Conservation (phyloP, 2,888 invertebrate genomes). For the Nezara viridula region DNA sequence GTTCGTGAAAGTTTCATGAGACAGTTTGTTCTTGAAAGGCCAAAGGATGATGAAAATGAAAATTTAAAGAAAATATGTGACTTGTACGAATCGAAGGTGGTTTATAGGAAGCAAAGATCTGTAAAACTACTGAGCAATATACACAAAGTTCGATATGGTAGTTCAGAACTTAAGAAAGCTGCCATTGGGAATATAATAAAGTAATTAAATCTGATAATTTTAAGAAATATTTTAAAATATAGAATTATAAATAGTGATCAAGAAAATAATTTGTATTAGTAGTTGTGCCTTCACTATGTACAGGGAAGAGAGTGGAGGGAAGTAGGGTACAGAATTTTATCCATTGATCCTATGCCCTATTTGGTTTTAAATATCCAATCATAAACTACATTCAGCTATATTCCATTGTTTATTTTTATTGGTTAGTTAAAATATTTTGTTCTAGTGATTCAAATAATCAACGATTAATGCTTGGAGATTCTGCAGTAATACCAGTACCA, state of each 20-base stretch:
- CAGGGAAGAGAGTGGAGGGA: too few species aligned
- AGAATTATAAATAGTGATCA: not conserved
- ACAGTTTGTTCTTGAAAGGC: constrained; percentile 91
- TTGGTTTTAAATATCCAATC: too few species aligned
- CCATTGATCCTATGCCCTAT: too few species aligned
- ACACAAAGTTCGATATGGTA: constrained; percentile 85
- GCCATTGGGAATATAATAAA: constrained; percentile 90
- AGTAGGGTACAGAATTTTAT: too few species aligned
- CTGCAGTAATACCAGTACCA: constrained; percentile 91
- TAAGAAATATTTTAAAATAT: constrained; percentile 3
- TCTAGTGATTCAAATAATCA: constrained; percentile 94
- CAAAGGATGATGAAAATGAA: constrained; percentile 83
- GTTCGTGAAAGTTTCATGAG: constrained; percentile 99
- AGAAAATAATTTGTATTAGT: too few species aligned
- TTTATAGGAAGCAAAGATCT: constrained; percentile 87
- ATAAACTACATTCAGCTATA: too few species aligned
- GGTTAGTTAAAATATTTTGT: constrained; percentile 13
- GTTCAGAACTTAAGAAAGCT: constrained; percentile 82
- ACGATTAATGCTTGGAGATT: constrained; percentile 90
- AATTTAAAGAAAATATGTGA: constrained; percentile 72
- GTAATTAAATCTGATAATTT: constrained; percentile 71
- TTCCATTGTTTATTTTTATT: not conserved
- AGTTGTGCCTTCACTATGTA: too few species aligned
- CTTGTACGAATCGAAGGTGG: constrained; percentile 80
- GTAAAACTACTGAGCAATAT: constrained; percentile 85